Base-by-base conservation (phyloP, 1,140 invertebrate genomes). In the Reticulitermes speratus region DNA sequence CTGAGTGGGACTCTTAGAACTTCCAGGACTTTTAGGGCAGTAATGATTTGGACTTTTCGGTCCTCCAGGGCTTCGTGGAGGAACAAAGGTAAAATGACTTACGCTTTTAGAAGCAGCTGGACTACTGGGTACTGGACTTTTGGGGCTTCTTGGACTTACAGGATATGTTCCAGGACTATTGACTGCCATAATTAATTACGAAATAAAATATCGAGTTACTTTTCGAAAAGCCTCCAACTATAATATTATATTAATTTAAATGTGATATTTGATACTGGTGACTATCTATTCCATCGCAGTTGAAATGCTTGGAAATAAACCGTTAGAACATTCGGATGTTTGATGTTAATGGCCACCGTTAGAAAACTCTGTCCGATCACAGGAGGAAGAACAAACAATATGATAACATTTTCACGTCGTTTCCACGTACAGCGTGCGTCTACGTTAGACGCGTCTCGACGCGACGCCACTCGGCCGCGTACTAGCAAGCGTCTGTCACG, bases 121-220 rank as follows among this genome's bases (percentile, higher is more conserved):
- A 75, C 65, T 75, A 0, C 5, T 55, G n/a, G 83, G 48, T 30
- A 45, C 11, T 8, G 83, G 83, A 44, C 83, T 84, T 84, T 52
- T 44, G 9, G 83, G 83, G 48, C 83, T 83, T 83, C 82, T 83
- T 21, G 8, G 82, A 32, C 38, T 52, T 32, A 52, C 0, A 44
- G 83, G 83, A 44, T 84, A 84, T 32, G 83, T 30, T 25, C 83
- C 48, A n/a, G 83, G 83, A 44, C 83, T 84, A 44, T 84, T 84
- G 23, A 84, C 32, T 45, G 83, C 83, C 83, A 84, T 84, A 0
- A n/a, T 75, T 75, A 75, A 25, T n/a, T 30, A 30, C n/a, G 65
- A 75, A 30, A 30, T 9, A 30, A 30, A 75, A 65, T 65, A 25
- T 75, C 25, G 65, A 30, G 65, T 5, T 19, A 55, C 14, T 19